Evolutionary conservation across 2,797 vertebrate genomes (phyloP).

Genomic region (Myiotriccus ornatus): DNA sequence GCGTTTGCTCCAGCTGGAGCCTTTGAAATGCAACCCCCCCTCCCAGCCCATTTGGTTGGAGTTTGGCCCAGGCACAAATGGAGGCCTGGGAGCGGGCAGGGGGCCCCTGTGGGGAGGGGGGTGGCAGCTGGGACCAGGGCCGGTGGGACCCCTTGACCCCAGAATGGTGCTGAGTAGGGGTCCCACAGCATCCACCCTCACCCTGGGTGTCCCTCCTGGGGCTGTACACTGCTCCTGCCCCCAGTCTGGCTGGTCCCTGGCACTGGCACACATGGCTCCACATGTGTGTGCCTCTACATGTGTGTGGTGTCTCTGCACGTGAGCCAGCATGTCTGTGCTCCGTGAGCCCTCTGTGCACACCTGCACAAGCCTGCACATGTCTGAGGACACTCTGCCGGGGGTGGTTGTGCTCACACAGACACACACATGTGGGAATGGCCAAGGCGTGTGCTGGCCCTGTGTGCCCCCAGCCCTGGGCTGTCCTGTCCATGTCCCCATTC

Average conservation of each 20-base stretch:
- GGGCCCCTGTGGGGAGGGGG: not conserved
- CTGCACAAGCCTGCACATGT: not conserved
- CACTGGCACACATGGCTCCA: rapidly evolving
- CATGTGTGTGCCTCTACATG: not conserved
- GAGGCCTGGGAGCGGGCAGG: not conserved
- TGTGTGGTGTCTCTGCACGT: not conserved
- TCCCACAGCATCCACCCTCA: not conserved
- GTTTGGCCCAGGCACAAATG: slow-evolving; percentile 52
- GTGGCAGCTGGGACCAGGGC: not conserved
- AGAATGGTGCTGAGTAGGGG: rapidly evolving
- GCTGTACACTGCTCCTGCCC: not conserved
- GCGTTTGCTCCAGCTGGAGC: slow-evolving; percentile 27
- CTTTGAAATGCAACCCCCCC: slow-evolving; percentile 61
- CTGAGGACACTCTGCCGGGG: not conserved
- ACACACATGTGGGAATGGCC: not conserved
- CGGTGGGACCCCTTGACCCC: not conserved
- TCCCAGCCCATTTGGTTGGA: slow-evolving; percentile 30
- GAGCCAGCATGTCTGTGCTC: not conserved
- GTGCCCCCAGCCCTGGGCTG: not conserved
- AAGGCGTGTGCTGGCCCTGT: rapidly evolving
- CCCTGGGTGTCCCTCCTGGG: not conserved
- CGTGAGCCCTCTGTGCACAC: rapidly evolving
- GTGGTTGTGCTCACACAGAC: rapidly evolving
- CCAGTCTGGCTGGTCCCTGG: too few species aligned
- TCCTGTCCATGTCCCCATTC: not conserved